Base-by-base conservation (phyloP, 2,888 invertebrate genomes). In the Latheticus oryzae region DNA sequence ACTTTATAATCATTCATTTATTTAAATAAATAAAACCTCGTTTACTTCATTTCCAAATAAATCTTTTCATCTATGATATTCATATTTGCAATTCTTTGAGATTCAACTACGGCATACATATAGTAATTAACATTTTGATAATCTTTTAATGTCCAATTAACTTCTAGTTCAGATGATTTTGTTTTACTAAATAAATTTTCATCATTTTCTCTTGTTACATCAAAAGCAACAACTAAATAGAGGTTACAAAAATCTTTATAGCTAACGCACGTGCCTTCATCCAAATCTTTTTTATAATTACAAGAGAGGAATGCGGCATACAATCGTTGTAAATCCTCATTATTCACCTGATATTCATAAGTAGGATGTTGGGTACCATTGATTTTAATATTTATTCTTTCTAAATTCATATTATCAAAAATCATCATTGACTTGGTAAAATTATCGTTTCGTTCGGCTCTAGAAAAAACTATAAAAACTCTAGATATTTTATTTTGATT, bases 261-360 rank as follows among this genome's bases (percentile, higher is more conserved):
- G 23, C 23, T 21, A 21, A 21, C 23, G 23, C 23, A 21, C 23
- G 23, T 21, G 23, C 23, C 23, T 21, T 21, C 23, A 21, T 21
- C 23, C 23, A 21, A 21, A 21, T 21, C 23, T 21, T 21, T 21
- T 21, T 21, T 21, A 21, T 21, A 21, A 21, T 21, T 21, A 21
- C 23, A 21, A 21, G 23, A 21, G 23, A 21, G 23, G 23, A 21
- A 21, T 21, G 23, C 23, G 23, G 23, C 23, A 21, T 21, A 21
- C 23, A 21, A 21, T 5, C 30, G 9, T 30, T 30, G 11, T 30
- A 30, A 30, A 30, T 30, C 13, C 30, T 11, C 13, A 30, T 30
- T 30, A 30, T 30, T 12, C 9, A 30, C 30, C 9, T 30, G 9
- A 12, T 30, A 9, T 38, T 38, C 21, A 7, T 38, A 38, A 38